Base-by-base conservation (phyloP, 2,888 invertebrate species). In the Cephus nigrinus region DNA sequence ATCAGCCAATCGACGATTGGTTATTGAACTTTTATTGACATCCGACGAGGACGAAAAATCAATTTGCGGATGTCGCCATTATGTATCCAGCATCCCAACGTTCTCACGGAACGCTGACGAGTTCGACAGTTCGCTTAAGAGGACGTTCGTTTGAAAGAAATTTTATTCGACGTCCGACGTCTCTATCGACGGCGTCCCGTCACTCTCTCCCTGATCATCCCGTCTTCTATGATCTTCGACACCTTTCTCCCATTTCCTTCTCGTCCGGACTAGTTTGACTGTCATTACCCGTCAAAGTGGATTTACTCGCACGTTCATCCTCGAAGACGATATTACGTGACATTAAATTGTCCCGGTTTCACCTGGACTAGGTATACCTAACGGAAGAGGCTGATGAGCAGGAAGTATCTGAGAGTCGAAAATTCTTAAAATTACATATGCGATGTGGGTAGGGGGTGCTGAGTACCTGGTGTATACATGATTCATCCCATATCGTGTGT, bases 21-120 rank as follows among this genome's bases (percentile, higher is more conserved):
- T 88, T 89, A 89, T 89, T 89, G 88, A 88, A 89, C 87, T 89
- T 89, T 89, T 88, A 89, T 89, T 89, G 87, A 86, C 84, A 71
- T 85, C 81, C 87, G 83, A 84, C 82, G 86, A 75, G 82, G 85
- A 82, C 86, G 83, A 84, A 82, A 87, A 75, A 81, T 84, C 88
- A 88, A 88, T 88, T 87, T 88, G 85, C 86, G 84, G 84, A 82
- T 69, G 75, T 2, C 75, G 82, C 80, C 80, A 32, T 79, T 68
- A 79, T 74, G 35, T 76, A 83, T 76, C 55, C 55, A 55, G 55
- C 55, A 55, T 55, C 55, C 55, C 55, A 1, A 55, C 23, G 23
- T 55, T 55, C 55, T 55, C 55, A 23, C 55, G 23, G 9, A 55
- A 55, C 55, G 23, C 69, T 76, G 76, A 71, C 81, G 80, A 86